phyloP scores from a whole-genome alignment of 1,140 invertebrate genomes.

The Zaprionus africanus region DNA sequence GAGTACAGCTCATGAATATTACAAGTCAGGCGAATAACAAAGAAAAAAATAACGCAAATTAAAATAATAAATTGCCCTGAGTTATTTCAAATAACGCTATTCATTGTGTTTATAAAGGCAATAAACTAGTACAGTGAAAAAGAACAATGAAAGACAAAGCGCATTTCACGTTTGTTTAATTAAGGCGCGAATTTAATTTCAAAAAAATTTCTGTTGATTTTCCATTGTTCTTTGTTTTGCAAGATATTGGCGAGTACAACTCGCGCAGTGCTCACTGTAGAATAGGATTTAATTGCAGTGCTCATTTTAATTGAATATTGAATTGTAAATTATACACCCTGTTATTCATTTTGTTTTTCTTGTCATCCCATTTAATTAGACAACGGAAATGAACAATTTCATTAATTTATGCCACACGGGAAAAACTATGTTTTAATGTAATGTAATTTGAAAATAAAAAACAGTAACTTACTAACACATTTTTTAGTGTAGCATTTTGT shows the following conservation, averaged over 20 bases:
- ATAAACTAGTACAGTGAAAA: background rate
- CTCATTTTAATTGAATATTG: constrained; percentile 66
- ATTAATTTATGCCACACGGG: constrained; percentile 64
- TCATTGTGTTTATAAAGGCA: constrained; percentile 9
- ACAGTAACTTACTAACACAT: background rate
- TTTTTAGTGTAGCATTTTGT: constrained; percentile 27
- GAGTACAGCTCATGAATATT: background rate
- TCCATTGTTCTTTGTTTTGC: background rate
- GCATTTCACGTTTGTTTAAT: background rate
- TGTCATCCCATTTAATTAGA: constrained; percentile 63
- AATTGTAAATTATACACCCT: constrained; percentile 41
- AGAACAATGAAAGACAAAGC: background rate
- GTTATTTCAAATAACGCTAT: constrained; percentile 7
- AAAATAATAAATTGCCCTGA: background rate
- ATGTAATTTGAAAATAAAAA: constrained; percentile 1
- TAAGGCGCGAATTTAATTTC: background rate
- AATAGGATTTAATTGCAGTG: constrained; percentile 12
- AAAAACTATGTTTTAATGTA: constrained; percentile 24
- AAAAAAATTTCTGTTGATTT: background rate
- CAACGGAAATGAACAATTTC: constrained; percentile 75
- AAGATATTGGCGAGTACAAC: background rate
- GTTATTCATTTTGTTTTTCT: constrained; percentile 22
- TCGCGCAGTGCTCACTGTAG: background rate
- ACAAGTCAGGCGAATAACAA: background rate
- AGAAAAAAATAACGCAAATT: background rate